A percentile compares a stretch with the other conserved stretches of the same genome.
These are phyloP conservation scores for Cremastobaeus sp. DNA, from an alignment of 2,888 invertebrate species.

Conservation along the genomic window DNA sequence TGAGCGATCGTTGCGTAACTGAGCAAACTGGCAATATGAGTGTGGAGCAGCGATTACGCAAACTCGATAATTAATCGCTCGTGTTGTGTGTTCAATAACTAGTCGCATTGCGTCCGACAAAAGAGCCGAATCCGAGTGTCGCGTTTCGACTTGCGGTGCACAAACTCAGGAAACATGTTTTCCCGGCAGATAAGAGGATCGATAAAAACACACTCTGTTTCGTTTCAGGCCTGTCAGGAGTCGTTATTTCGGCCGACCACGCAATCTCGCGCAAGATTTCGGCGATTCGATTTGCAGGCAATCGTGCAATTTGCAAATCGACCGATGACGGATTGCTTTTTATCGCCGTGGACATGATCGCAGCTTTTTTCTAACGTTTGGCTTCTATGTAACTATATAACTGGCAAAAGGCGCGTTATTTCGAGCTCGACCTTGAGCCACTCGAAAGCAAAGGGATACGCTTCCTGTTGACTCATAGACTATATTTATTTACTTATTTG, in stretches of 20 bases:
- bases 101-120: constrained; percentile 70
- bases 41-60: constrained; percentile 71
- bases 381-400: constrained; percentile 51
- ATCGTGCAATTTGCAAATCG: no score
- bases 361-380: constrained; percentile 28
- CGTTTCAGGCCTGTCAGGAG: constrained; percentile 12
- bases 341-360: constrained; percentile 20
- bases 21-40: constrained; percentile 63
- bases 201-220: constrained; percentile 24
- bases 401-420: constrained; percentile 53
- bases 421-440: constrained; percentile 53
- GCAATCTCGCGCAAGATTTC: neutral
- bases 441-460: constrained; percentile 42
- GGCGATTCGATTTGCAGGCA: neutral
- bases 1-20: constrained; percentile 71
- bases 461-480: constrained; percentile 48
- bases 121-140: constrained; percentile 62
- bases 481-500: constrained; percentile 37
- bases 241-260: constrained; percentile 6
- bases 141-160: constrained; percentile 13
- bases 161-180: no score
- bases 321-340: constrained; percentile 16
- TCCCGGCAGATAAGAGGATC: constrained; percentile 18
- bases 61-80: constrained; percentile 75
- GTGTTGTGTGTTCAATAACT: constrained; percentile 73